phyloP scores from a whole-genome alignment of 2,888 invertebrate genomes.

The Parnassius smintheus region DNA sequence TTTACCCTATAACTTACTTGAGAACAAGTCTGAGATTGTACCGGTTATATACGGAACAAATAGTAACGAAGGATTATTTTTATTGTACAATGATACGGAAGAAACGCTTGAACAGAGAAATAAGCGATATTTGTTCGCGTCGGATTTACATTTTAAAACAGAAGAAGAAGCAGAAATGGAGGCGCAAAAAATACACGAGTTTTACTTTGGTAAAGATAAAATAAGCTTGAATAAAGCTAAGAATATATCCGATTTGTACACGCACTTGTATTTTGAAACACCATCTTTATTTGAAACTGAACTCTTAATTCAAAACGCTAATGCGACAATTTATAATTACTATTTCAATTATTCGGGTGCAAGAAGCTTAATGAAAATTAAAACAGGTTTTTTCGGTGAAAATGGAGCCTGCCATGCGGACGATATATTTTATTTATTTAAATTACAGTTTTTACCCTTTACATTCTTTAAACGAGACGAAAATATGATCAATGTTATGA shows the following conservation, averaged over 20 bases:
- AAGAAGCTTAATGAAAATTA: constrained; percentile 56
- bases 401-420: constrained; percentile 63
- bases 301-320: constrained; percentile 36
- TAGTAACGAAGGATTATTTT: constrained; percentile 59
- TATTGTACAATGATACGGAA: constrained; percentile 40
- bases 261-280: constrained; percentile 64
- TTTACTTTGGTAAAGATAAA: constrained; percentile 70
- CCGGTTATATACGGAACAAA: constrained; percentile 49
- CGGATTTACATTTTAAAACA: constrained; percentile 58
- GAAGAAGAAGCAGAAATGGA: constrained; percentile 47
- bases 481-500: constrained; percentile 54
- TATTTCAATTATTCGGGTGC: constrained; percentile 61
- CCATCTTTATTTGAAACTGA: constrained; percentile 60
- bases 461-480: constrained; percentile 47
- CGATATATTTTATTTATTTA: constrained; percentile 64
- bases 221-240: constrained; percentile 57
- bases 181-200: constrained; percentile 50
- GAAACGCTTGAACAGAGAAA: constrained; percentile 47
- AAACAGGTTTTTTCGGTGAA: constrained; percentile 45
- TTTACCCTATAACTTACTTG: constrained; percentile 58
- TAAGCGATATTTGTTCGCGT: constrained; percentile 57
- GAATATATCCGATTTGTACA: constrained; percentile 58
- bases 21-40: constrained; percentile 43
- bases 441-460: constrained; percentile 53
- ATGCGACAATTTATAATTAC: constrained; percentile 57